These are phyloP conservation scores for Setipinna tenuifilis DNA, from an alignment of 2,797 vertebrate species.

Conservation along the genomic window DNA sequence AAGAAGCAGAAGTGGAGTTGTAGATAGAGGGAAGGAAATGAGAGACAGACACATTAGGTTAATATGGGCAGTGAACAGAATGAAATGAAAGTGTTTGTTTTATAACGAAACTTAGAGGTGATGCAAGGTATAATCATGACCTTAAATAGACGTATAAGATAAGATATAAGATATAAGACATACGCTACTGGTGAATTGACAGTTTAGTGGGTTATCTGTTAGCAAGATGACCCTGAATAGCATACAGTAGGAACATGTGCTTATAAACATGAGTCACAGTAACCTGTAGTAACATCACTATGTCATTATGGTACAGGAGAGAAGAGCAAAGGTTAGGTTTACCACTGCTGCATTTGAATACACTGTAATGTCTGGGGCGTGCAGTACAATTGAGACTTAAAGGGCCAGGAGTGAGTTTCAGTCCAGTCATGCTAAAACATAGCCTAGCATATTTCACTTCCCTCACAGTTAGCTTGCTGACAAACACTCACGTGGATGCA, in stretches of 20 bases:
- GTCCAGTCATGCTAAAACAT: not conserved
- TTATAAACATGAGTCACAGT: not conserved
- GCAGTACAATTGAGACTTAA: not conserved
- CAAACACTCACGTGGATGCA: not conserved
- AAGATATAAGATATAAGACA: no score
- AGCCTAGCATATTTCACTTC: conserved; percentile 3
- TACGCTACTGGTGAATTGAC: not conserved
- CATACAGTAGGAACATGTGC: not conserved
- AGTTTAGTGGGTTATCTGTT: not conserved
- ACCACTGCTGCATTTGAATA: not conserved
- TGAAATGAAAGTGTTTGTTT: not conserved
- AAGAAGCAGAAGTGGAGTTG: not conserved
- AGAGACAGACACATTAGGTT: conserved; percentile 8
- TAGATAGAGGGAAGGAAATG: not conserved
- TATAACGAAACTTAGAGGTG: not conserved
- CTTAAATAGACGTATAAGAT: not conserved
- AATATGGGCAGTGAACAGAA: not conserved
- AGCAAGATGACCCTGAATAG: not conserved
- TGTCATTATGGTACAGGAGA: not conserved
- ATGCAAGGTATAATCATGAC: not conserved
- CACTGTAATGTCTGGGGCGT: not conserved
- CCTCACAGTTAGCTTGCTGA: not conserved
- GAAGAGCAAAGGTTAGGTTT: not conserved
- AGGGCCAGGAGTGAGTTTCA: not conserved
- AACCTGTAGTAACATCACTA: no score